A percentile compares a stretch with the other conserved stretches of the same genome.
Evolutionary conservation across 2,797 vertebrate genomes (phyloP).

Genomic region (Cirrhinus molitorella): DNA sequence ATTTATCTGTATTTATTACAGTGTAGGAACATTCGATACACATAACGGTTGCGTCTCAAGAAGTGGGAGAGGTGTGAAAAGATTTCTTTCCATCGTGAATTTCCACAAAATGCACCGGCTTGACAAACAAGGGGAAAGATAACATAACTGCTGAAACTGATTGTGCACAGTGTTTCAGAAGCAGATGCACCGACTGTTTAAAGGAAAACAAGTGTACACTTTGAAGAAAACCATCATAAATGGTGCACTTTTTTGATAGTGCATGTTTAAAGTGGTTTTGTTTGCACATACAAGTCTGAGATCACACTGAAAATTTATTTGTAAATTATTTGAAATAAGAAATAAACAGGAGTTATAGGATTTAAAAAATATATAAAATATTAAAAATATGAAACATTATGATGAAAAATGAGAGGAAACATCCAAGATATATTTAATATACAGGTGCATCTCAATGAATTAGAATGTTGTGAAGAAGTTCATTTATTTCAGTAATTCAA

Average conservation of each 20-base stretch:
- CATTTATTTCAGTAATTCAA: too few relatives aligned
- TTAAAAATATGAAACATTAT: background rate
- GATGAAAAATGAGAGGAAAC: background rate
- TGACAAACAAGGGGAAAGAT: constrained; percentile 18
- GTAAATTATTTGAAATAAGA: too few relatives aligned
- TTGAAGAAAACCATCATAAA: background rate
- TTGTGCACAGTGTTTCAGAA: constrained; percentile 1
- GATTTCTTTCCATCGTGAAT: constrained; percentile 32
- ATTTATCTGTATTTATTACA: constrained; percentile 24
- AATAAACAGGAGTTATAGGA: too few relatives aligned
- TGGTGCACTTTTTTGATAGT: background rate
- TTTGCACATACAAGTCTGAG: background rate
- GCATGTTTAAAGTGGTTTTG: background rate
- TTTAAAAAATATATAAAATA: background rate
- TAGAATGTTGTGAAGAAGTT: too few relatives aligned
- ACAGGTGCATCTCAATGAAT: too few relatives aligned
- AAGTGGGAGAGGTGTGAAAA: constrained; percentile 29
- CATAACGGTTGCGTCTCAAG: constrained; percentile 6
- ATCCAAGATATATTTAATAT: background rate
- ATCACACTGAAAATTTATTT: background rate
- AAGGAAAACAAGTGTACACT: background rate
- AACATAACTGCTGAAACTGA: background rate
- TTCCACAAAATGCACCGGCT: constrained; percentile 34
- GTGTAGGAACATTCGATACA: constrained; percentile 20
- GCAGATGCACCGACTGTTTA: background rate